Evolutionary conservation across 2,888 invertebrate genomes (phyloP).

Genomic region (Pachydiplax longipennis): DNA sequence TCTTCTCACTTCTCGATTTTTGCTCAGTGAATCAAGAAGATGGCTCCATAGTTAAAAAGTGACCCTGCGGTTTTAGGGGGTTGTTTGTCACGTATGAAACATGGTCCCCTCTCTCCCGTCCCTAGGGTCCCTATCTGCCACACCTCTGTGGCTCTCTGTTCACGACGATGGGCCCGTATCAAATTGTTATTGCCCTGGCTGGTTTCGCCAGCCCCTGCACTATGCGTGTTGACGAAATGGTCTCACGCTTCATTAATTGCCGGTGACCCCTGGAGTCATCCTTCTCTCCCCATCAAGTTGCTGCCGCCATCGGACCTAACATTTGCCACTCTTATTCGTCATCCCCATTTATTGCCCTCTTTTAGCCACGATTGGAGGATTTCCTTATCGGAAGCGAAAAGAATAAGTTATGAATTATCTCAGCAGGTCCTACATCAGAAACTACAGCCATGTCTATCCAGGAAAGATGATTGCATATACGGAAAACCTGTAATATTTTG

Average conservation of each 20-base stretch:
- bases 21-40: too few species aligned
- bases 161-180: constrained; percentile 6
- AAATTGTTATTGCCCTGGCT: constrained; percentile 24
- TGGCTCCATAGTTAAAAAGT: too few species aligned
- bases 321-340: background rate
- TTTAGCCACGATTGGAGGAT: background rate
- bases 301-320: background rate
- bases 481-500: too few species aligned
- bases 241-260: constrained; percentile 36
- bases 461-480: too few species aligned
- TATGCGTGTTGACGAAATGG: constrained; percentile 38
- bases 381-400: background rate
- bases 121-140: background rate
- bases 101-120: background rate
- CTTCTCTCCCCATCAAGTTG: background rate
- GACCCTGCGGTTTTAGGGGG: too few species aligned
- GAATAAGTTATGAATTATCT: background rate
- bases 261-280: constrained; percentile 28
- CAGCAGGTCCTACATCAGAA: background rate
- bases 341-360: background rate
- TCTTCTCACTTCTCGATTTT: too few species aligned
- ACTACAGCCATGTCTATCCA: too few species aligned
- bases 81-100: too few species aligned
- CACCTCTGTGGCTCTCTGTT: background rate
- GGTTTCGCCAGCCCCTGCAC: constrained; percentile 11